Evolutionary conservation across 2,888 invertebrate species (phyloP), one percentile per base, ranked within the genome.

Genomic region (Mermis nigrescens): DNA sequence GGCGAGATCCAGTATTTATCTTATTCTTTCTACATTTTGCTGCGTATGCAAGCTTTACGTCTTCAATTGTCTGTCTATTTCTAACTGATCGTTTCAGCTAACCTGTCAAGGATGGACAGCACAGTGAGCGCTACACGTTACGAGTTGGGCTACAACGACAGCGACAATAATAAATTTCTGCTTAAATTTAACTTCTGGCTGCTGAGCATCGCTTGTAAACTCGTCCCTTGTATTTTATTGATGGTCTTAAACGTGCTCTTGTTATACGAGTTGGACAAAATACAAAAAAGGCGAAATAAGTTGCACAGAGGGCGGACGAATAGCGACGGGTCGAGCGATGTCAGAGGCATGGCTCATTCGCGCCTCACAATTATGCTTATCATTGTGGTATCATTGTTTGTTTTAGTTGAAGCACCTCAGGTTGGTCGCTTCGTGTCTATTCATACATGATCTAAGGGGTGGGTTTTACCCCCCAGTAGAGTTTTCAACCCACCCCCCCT

Each of bases 171-270:
- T 48, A 22, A 26, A 4, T 27, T 26, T 7, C 54, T 54, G 3
- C 38, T 31, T 12, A 24, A 19, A n/a, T 55, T 26, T 31, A 55
- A 55, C 38, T 55, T 32, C 32, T 32, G 31, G 38, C 32, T 55
- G 19, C 32, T 55, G 19, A 28, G 55, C 12, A 32, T 26, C 19
- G 55, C 12, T 15, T 55, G 55, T 26, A 55, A 55, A 32, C 12
- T 55, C 3, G 12, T 55, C 19, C 55, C 55, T 7, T 55, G 32
- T 38, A 15, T 26, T 12, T 31, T 19, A 55, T 27, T 65, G 63
- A 46, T 62, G 15, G 70, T 69, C 22, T n/a, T 55, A 7, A 57
- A 31, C 32, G 19, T 55, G 31, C 27, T 54, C 3, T 28, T 54
- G 15, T 26, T 55, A 2, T 38, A 28, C n/a, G 55, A 55, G 4